A percentile compares a stretch with the other conserved stretches of the same genome.
These are phyloP conservation scores for Anolis apletophallus DNA, from an alignment of 2,797 vertebrate species.

Conservation along the genomic window DNA sequence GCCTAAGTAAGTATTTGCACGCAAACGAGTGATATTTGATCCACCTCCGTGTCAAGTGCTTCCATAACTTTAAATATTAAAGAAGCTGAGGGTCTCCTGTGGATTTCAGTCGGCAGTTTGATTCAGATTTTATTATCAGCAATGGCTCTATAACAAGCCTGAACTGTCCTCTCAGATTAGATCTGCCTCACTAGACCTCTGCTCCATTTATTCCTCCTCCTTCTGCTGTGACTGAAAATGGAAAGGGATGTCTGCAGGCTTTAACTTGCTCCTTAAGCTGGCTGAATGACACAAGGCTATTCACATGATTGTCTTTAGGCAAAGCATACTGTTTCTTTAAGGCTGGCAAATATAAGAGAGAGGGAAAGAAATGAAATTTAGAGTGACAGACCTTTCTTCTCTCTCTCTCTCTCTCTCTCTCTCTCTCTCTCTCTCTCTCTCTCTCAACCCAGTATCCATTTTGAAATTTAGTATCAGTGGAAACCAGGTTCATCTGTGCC, in stretches of 20 bases:
- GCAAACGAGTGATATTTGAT: conserved; percentile 88
- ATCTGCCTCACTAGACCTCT: conserved; percentile 78
- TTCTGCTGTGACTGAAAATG: conserved; percentile 66
- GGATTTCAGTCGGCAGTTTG: conserved; percentile 84
- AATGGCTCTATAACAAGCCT: conserved; percentile 90
- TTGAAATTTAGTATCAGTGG: not conserved
- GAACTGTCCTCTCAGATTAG: conserved; percentile 93
- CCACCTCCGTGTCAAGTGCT: conserved; percentile 88
- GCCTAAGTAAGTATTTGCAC: conserved; percentile 90
- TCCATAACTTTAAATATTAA: conserved; percentile 94
- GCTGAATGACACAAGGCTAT: conserved; percentile 38
- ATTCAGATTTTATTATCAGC: conserved; percentile 92
- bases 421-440: no score
- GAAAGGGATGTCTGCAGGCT: conserved; percentile 74
- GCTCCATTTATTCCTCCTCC: conserved; percentile 66
- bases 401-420: no score
- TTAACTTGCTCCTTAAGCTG: conserved; percentile 58
- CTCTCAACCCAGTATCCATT: not conserved
- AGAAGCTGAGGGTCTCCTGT: conserved; percentile 81
- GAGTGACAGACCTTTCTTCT: not conserved
- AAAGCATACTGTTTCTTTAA: conserved; percentile 35
- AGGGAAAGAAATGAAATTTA: not conserved
- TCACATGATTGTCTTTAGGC: conserved; percentile 1
- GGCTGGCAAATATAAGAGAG: conserved; percentile 16
- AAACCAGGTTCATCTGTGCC: not conserved